Evolutionary conservation across 2,888 invertebrate genomes (phyloP), one percentile per base, ranked within the genome.

Genomic region (Pristionchus arcanus): DNA sequence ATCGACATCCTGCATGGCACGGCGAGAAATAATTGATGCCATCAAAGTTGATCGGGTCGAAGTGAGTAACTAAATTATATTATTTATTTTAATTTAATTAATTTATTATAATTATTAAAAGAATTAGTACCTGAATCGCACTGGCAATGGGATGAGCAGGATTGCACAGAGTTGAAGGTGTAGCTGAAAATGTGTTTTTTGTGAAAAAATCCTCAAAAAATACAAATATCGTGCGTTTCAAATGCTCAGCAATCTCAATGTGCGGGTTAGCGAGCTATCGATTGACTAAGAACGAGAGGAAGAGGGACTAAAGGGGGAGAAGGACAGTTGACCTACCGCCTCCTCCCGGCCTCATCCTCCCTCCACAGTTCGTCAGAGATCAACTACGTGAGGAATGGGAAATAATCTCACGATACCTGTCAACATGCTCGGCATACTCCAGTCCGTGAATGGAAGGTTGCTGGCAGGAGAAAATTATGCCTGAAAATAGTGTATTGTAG

Each of bases 1-100:
- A 87, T 34, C 90, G 90, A 94, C 97, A 97, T 0, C 97, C 97
- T 4, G 97, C 97, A 93, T 97, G 96, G 95, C 97, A 97, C 0
- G 97, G 97, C 0, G 97, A 97, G 94, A 97, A 97, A 94, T 96
- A 97, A 0, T 97, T 97, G 13, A 96, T 95, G 90, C 96, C 96
- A 90, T 96, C 96, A 3, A 96, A 89, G 85, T 90, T 96, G 53
- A 97, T 96, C 0, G 97, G 97, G 90, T 96, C 96, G 93, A 97
- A 97, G 21, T 91, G 92, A 31, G 92, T 85, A 37, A 93, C 90
- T 21, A 90, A 28, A 83, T 21, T 1, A 28, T 1, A 9, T 49
- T 49, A 49, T 11, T 49, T 49, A 49, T 49, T 49, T 49, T 49
- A 7, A 49, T 49, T 49, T 11, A 1, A 49, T 49, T 7, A 49